A percentile compares a stretch with the other conserved stretches of the same genome.
Evolutionary conservation across 2,888 invertebrate genomes (phyloP).

Genomic region (Sinohyriopsis cumingii): DNA sequence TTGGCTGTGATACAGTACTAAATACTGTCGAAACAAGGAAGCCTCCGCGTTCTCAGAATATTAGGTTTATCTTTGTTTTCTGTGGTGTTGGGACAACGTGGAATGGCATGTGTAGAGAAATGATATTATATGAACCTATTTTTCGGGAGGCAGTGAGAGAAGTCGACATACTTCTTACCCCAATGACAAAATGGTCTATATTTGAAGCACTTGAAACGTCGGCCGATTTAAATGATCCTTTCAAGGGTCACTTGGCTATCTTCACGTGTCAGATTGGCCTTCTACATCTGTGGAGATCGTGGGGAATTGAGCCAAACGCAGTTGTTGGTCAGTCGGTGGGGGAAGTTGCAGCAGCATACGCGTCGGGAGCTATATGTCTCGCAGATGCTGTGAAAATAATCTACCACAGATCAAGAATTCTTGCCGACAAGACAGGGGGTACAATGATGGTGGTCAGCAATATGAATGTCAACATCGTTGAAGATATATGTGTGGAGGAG

Average conservation of each 20-base stretch:
- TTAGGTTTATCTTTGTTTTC: conserved; percentile 42
- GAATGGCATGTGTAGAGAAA: conserved; percentile 45
- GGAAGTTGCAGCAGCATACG: conserved; percentile 51
- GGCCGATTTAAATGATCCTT: conserved; percentile 33
- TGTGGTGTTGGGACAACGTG: conserved; percentile 50
- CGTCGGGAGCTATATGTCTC: conserved; percentile 32
- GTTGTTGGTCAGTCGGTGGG: conserved; percentile 54
- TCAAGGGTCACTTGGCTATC: conserved; percentile 41
- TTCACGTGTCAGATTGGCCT: conserved; percentile 47
- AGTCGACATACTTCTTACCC: conserved; percentile 22
- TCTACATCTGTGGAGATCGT: conserved; percentile 23
- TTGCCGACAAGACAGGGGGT: conserved; percentile 30
- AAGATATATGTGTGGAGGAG: conserved; percentile 10
- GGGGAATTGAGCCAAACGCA: conserved; percentile 35
- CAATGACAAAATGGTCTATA: conserved; percentile 23
- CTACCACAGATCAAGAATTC: conserved; percentile 31
- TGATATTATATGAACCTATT: conserved; percentile 19
- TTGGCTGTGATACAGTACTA: background rate
- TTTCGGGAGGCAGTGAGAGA: conserved; percentile 30
- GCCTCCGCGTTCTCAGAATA: background rate
- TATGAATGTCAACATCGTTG: conserved; percentile 15
- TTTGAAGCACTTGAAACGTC: conserved; percentile 18
- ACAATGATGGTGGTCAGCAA: conserved; percentile 45
- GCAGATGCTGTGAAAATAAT: conserved; percentile 44
- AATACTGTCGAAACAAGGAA: background rate